phyloP scores from a whole-genome alignment of 1,140 invertebrate genomes.

The Camponotus floridanus region DNA sequence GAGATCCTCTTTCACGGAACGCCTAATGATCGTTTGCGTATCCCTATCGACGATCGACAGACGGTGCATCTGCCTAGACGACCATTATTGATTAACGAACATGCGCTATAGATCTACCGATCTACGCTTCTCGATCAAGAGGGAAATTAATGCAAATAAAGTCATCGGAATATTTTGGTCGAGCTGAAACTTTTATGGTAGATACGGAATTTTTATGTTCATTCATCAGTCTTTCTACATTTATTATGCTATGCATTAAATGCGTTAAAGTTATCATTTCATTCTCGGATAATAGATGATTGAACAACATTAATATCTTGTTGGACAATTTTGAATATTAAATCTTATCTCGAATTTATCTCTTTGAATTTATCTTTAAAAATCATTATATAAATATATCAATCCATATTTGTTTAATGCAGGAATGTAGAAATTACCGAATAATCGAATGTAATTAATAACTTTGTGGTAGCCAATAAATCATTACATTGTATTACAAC shows the following conservation, averaged over 20 bases:
- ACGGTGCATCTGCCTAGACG: constrained; percentile 42
- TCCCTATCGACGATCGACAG: constrained; percentile 69
- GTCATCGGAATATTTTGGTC: background rate
- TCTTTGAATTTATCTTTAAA: too few relatives aligned
- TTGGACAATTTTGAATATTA: background rate
- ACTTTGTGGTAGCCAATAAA: background rate
- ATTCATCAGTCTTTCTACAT: background rate
- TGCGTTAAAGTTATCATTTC: background rate
- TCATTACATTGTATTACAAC: constrained; percentile 42
- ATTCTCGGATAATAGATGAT: background rate
- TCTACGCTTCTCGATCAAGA: background rate
- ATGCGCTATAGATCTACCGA: background rate
- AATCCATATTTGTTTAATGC: background rate
- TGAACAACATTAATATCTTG: background rate
- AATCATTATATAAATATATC: background rate
- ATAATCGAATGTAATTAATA: constrained; percentile 26
- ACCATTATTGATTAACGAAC: constrained; percentile 40
- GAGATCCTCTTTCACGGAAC: constrained; percentile 25
- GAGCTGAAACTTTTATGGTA: background rate
- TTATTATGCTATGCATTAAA: background rate
- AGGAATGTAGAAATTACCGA: background rate
- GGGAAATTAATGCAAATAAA: constrained; percentile 11
- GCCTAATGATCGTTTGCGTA: constrained; percentile 74
- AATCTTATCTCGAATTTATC: background rate
- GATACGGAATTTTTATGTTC: background rate